Percentiles rank a stretch among this genome's conserved stretches.
Conservation (phyloP, 2,113 vertebrate species). For the Rhombomys opimus region DNA sequence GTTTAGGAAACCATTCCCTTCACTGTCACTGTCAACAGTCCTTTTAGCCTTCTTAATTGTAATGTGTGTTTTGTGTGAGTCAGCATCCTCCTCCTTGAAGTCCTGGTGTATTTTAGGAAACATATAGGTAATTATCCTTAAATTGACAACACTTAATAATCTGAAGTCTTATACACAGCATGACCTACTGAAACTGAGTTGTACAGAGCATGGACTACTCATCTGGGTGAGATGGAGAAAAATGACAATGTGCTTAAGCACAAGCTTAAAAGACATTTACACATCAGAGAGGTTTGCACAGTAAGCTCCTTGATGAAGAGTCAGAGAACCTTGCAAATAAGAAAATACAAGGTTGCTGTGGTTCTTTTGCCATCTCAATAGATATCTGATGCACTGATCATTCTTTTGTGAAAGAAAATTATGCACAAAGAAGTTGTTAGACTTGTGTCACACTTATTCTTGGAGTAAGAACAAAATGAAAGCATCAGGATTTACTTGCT, state of each 20-base stretch:
- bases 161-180: background rate
- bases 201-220: background rate
- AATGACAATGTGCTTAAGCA: background rate
- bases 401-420: conserved; percentile 20
- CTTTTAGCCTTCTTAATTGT: background rate
- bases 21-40: background rate
- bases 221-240: background rate
- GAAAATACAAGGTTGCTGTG: background rate
- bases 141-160: background rate
- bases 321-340: background rate
- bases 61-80: background rate
- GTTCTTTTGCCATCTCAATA: background rate
- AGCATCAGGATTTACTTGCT: background rate
- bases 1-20: background rate
- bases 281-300: background rate
- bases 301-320: background rate
- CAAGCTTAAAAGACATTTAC: background rate
- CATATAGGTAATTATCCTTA: background rate
- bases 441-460: background rate
- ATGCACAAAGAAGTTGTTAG: background rate
- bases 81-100: background rate
- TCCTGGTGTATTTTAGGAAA: background rate
- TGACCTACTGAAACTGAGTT: background rate
- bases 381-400: background rate
- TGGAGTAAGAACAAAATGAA: background rate